Evolutionary conservation across 2,113 vertebrate species (phyloP).

Genomic region (Brachyhypopomus occidentalis): DNA sequence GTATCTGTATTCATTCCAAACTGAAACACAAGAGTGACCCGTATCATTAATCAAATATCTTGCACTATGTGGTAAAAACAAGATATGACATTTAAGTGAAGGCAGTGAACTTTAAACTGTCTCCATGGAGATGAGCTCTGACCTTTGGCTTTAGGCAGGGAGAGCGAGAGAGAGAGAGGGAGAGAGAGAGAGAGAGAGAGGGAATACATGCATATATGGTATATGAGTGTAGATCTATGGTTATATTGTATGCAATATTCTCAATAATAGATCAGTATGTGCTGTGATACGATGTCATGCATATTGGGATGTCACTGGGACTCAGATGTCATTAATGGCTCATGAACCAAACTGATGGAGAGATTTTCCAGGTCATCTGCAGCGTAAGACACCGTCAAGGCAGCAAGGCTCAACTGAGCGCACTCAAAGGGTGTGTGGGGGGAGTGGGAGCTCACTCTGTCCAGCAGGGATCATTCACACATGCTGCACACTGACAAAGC

Average conservation of each 20-base stretch:
- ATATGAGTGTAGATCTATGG: neutral
- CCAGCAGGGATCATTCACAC: conserved; percentile 56
- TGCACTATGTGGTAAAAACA: conserved; percentile 20
- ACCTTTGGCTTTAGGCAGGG: neutral
- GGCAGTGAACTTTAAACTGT: conserved; percentile 17
- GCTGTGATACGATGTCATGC: neutral
- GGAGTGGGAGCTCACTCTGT: conserved; percentile 61
- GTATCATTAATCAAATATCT: conserved; percentile 31
- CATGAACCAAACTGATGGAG: neutral
- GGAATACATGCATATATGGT: neutral
- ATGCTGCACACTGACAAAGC: too few relatives aligned
- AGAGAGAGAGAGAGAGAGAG: too few relatives aligned
- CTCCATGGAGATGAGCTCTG: neutral
- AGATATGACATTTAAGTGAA: conserved; percentile 45
- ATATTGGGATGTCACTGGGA: neutral
- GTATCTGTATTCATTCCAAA: conserved; percentile 18
- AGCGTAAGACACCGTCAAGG: conserved; percentile 53
- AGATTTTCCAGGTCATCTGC: conserved; percentile 48
- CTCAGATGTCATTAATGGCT: neutral
- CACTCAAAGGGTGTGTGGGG: conserved; percentile 59
- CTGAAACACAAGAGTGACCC: conserved; percentile 15
- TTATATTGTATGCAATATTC: neutral
- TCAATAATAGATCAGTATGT: neutral
- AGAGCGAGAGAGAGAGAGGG: neutral
- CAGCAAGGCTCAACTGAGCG: conserved; percentile 49